A percentile compares a stretch with the other conserved stretches of the same genome.
Evolutionary conservation across 2,888 invertebrate species (phyloP).

Genomic region (Tuberolachnus salignus): DNA sequence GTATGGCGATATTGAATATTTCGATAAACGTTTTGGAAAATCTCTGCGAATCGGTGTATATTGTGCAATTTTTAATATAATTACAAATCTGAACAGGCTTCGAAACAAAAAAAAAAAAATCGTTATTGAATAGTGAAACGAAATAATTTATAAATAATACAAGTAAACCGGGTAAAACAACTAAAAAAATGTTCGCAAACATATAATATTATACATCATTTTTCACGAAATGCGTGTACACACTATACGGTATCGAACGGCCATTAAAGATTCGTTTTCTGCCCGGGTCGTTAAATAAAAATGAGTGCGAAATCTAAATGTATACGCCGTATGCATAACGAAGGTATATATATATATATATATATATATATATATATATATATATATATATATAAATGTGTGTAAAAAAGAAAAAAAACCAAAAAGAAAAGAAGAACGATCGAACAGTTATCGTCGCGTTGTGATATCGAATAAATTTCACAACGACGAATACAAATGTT

Average conservation of each 20-base stretch:
- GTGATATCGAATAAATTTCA: conserved; percentile 21
- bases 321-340: background rate
- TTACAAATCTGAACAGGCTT: no score
- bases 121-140: no score
- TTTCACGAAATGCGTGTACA: no score
- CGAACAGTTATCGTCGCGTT: conserved; percentile 20
- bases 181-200: no score
- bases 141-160: no score
- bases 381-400: conserved; percentile 2
- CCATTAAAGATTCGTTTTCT: background rate
- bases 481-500: conserved; percentile 35
- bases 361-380: background rate
- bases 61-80: no score
- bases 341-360: background rate
- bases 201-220: background rate
- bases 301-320: conserved; percentile 15
- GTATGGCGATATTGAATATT: no score
- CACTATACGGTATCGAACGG: no score
- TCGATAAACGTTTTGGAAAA: no score
- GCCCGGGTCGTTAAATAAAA: background rate
- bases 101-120: no score
- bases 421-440: background rate
- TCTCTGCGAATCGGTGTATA: no score
- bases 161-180: no score
- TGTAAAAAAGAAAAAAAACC: background rate